Evolutionary conservation across 2,113 vertebrate species (phyloP).

Genomic region (Promerops cafer): DNA sequence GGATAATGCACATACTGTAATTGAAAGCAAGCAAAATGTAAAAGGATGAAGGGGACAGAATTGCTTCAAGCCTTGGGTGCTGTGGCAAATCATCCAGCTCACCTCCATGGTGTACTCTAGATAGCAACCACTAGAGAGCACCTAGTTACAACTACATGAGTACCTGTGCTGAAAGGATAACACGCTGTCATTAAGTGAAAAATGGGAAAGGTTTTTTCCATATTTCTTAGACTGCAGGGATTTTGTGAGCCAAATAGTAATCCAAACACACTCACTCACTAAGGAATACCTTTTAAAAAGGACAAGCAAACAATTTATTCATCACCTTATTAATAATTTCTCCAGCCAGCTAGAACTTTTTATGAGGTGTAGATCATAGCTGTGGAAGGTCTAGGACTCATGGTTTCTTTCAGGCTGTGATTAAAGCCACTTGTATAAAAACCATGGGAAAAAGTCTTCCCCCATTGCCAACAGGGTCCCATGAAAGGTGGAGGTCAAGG

Average conservation of each 20-base stretch:
- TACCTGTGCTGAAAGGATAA: background rate
- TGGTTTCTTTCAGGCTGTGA: background rate
- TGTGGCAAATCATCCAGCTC: background rate
- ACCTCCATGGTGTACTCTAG: background rate
- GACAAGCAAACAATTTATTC: background rate
- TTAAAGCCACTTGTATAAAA: background rate
- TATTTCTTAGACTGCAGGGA: background rate
- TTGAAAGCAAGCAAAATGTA: background rate
- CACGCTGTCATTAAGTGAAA: background rate
- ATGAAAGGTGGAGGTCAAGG: background rate
- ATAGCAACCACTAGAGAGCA: background rate
- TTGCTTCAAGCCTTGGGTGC: background rate
- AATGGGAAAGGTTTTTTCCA: background rate
- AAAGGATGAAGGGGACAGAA: background rate
- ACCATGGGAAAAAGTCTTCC: background rate
- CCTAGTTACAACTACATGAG: background rate
- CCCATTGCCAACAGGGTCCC: rapidly evolving
- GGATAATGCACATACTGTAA: background rate
- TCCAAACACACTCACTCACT: background rate
- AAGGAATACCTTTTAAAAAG: background rate
- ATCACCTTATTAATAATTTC: background rate
- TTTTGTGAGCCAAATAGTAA: background rate
- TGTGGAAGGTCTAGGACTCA: background rate
- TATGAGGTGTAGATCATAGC: background rate
- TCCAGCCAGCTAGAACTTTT: background rate